Base-by-base conservation (phyloP, 2,888 invertebrate genomes). In the Drosophila ezoana region DNA sequence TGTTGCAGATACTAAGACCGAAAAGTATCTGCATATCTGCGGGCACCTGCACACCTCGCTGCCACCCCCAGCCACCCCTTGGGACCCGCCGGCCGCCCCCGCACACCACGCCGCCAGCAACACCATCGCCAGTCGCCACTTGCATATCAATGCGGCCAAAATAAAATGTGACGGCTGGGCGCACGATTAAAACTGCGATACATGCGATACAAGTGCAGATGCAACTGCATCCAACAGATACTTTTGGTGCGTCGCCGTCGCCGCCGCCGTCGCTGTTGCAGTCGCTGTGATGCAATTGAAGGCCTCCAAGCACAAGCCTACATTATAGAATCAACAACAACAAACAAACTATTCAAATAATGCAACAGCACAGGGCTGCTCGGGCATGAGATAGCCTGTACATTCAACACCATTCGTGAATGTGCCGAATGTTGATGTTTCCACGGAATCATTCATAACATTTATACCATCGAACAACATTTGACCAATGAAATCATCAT, bases 131-230 rank as follows among this genome's bases (percentile, higher is more conserved):
- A 70, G 78, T 79, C 77, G 82, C 82, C 80, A 81, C 80, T 81
- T 81, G 81, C 82, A 83, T 83, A 81, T 81, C 83, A 83, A 81
- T 83, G 81, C 67, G 79, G 76, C 81, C 82, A 81, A 81, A 82
- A 82, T 76, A 82, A 81, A 82, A 82, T 81, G 81, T 81, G 83
- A 81, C 81, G 79, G 66, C 81, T 77, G 58, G 74, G 67, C 76
- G 81, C 81, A 81, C 81, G 83, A 81, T 82, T 83, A 83, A 70
- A 68, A 66, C 66, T 66, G 66, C 65, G 72, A 63, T 73, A 72
- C 77, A 64, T 64, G 62, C 76, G 66, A 35, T 74, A 69, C 81
- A 77, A 79, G 79, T 81, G 81, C 72, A 75, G 63, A 72, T 76
- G 75, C 77, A 78, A 72, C 61, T 78, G 79, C 66, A 76, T 53